These are phyloP conservation scores for Eutrigla gurnardus DNA, from an alignment of 2,797 vertebrate species.

Conservation along the genomic window DNA sequence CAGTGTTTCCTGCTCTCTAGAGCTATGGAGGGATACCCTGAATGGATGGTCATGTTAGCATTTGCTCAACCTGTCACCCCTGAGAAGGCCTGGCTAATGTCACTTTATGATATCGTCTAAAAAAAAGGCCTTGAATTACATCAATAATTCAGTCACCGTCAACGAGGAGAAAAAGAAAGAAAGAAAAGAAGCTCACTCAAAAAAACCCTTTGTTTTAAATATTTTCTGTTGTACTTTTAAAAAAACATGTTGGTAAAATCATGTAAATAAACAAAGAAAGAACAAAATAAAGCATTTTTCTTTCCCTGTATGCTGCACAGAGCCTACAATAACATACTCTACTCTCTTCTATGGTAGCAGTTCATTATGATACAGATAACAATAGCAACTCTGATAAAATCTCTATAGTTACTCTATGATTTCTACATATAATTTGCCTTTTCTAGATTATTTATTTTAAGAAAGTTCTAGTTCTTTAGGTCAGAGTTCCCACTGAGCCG, in stretches of 20 bases:
- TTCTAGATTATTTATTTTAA: constrained; percentile 78
- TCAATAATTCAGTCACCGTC: constrained; percentile 62
- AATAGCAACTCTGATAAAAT: constrained; percentile 82
- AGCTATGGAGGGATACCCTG: constrained; percentile 78
- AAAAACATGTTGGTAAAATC: constrained; percentile 66
- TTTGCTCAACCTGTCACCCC: constrained; percentile 77
- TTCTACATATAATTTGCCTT: constrained; percentile 83
- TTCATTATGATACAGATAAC: constrained; percentile 82
- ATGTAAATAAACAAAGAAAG: constrained; percentile 69
- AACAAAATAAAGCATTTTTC: constrained; percentile 47
- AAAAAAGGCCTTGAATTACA: constrained; percentile 72
- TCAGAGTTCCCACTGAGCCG: constrained; percentile 73
- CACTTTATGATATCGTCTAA: constrained; percentile 63
- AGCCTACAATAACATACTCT: constrained; percentile 69
- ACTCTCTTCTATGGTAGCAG: constrained; percentile 75
- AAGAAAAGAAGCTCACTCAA: constrained; percentile 59
- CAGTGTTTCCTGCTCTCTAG: constrained; percentile 74
- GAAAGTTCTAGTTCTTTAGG: constrained; percentile 70
- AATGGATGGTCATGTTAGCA: constrained; percentile 77
- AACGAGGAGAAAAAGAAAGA: constrained; percentile 43
- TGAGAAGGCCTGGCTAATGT: constrained; percentile 80
- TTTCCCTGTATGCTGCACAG: constrained; percentile 58
- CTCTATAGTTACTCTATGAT: constrained; percentile 83
- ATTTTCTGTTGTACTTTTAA: constrained; percentile 75
- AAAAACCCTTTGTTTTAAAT: constrained; percentile 66